Conservation (phyloP, 2,888 invertebrate species). For the Noctua janthe region DNA sequence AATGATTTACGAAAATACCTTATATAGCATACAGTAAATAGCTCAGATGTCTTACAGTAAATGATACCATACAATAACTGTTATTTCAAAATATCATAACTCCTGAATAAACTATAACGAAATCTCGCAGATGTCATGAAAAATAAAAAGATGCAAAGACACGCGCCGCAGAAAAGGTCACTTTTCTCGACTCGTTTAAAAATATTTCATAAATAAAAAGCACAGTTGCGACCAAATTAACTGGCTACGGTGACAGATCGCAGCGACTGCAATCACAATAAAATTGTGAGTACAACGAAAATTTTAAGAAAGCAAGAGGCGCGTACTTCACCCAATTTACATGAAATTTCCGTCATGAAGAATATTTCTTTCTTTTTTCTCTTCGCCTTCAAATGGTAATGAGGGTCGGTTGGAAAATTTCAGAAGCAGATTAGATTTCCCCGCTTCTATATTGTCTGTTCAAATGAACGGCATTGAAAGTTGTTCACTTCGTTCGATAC, state of each 20-base stretch:
- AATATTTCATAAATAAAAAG: constrained; percentile 56
- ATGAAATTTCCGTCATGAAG: constrained; percentile 86
- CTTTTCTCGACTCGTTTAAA: constrained; percentile 23
- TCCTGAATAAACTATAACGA: not conserved
- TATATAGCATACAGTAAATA: not conserved
- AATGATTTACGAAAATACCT: not conserved
- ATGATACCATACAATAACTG: not conserved
- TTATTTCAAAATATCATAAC: not conserved
- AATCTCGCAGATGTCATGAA: not conserved
- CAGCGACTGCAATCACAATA: constrained; percentile 76
- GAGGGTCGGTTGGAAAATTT: constrained; percentile 84
- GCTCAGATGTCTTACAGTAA: not conserved
- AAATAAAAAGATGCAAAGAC: constrained; percentile 2
- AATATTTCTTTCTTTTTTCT: constrained; percentile 83
- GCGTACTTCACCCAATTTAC: constrained; percentile 85
- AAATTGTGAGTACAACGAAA: constrained; percentile 75
- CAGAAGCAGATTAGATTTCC: constrained; percentile 84
- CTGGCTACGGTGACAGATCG: constrained; percentile 70
- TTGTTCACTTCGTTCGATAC: constrained; percentile 68
- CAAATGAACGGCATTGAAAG: constrained; percentile 73
- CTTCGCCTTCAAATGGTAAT: constrained; percentile 85
- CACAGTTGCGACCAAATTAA: constrained; percentile 71
- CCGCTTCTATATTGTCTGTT: constrained; percentile 76
- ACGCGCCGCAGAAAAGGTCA: constrained; percentile 13
- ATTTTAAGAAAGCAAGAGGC: constrained; percentile 80